Base-by-base conservation (phyloP, 1,140 invertebrate genomes). In the Branchinecta lindahli region DNA sequence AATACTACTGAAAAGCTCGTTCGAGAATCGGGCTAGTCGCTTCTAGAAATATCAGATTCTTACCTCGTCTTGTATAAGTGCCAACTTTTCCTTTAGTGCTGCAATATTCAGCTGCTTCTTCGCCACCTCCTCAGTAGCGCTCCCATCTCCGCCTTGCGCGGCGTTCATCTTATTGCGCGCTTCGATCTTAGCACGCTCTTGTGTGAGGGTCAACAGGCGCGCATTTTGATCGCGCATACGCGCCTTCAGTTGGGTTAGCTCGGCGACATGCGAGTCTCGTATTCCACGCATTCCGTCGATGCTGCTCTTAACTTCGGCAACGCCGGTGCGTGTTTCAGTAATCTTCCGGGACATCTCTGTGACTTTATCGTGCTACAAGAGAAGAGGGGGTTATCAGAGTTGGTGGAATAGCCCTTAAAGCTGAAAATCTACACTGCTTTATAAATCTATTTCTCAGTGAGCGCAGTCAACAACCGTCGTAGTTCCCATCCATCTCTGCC, bases 281-380 rank as follows among this genome's bases (percentile, higher is more conserved):
- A 91, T 91, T 0, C 85, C 75, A 52, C 95, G 82, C 96, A 99
- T 98, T 7, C 89, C 88, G 81, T 99, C 96, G 73, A 99, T 99
- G 33, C 91, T 92, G 3, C 88, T 85, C 80, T 98, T 98, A 0
- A 96, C 89, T 52, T 89, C 88, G 0, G 93, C 90, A 0, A 99
- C 95, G 20, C 87, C 88, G 45, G 88, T 85, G 5, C 92, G 83
- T 0, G 92, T 93, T 75, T 94, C 91, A 72, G 86, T 87, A 72
- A 96, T 94, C 77, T 91, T 92, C 74, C 86, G 85, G 33, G 89
- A 91, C 67, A 96, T 77, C 78, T 96, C 91, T 73, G 87, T 87
- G 2, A 94, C 88, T 80, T 90, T 91, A 45, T 88, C 88, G 75
- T 89, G 88, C 82, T 87, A 72, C 46, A 77, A 76, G 10, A 68